A percentile compares a stretch with the other conserved stretches of the same genome.
phyloP scores from a whole-genome alignment of 2,888 invertebrate genomes.

The Laothoe populi region DNA sequence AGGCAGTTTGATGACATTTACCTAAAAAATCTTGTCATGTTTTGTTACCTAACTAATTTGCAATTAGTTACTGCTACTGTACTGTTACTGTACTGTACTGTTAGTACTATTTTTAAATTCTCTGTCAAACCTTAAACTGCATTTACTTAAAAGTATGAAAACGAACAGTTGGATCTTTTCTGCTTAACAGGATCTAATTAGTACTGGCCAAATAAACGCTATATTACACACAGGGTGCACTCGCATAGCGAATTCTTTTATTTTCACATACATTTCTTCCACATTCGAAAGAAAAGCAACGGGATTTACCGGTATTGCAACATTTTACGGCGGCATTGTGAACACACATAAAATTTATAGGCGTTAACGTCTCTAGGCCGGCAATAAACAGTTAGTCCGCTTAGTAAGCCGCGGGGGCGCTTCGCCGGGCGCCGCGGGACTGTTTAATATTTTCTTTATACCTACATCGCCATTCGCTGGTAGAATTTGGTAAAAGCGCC shows the following conservation, averaged over 20 bases:
- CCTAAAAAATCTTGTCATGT: no score
- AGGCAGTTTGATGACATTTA: no score
- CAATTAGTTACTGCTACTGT: no score
- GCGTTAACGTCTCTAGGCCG: conserved; percentile 73
- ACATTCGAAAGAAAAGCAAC: conserved; percentile 68
- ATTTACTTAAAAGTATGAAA: no score
- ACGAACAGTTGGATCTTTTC: no score
- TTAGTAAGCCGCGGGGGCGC: conserved; percentile 54
- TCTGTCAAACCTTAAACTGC: no score
- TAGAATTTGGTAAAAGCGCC: conserved; percentile 30
- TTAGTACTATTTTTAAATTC: no score
- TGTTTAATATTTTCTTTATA: conserved; percentile 66
- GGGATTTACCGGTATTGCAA: conserved; percentile 75
- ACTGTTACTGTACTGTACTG: no score
- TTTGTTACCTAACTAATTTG: no score
- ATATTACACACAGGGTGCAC: neutral
- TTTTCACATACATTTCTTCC: conserved; percentile 54
- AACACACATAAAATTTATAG: conserved; percentile 79
- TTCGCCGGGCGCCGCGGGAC: conserved; percentile 57
- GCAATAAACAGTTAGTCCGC: conserved; percentile 74
- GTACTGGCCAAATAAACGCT: no score
- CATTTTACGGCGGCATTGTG: conserved; percentile 75
- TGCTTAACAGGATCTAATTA: no score
- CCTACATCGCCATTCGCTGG: neutral
- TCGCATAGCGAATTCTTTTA: conserved; percentile 28